phyloP scores from a whole-genome alignment of 1,140 invertebrate species.

The Metopolophium dirhodum region DNA sequence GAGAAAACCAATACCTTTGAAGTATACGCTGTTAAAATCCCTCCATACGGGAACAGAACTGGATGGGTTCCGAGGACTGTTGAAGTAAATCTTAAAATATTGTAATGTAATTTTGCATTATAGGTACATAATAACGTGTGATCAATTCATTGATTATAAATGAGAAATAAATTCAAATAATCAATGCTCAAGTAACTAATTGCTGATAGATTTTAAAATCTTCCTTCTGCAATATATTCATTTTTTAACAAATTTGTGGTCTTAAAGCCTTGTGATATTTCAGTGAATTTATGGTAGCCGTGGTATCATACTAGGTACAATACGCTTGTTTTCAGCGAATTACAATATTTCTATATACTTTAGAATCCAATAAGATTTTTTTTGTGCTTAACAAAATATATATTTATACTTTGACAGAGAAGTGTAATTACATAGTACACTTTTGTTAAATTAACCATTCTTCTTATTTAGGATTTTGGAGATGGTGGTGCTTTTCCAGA shows the following conservation, averaged over 20 bases:
- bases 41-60: slow-evolving; percentile 93
- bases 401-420: no score
- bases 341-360: no score
- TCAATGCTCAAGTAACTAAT: neutral
- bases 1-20: slow-evolving; percentile 34
- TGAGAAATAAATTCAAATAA: neutral
- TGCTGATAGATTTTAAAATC: neutral
- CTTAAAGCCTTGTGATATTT: no score
- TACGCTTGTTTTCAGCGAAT: no score
- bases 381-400: no score
- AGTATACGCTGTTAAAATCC: slow-evolving; percentile 73
- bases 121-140: neutral
- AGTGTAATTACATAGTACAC: neutral
- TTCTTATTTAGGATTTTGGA: slow-evolving; percentile 71
- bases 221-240: neutral
- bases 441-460: neutral
- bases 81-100: slow-evolving; percentile 71
- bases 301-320: no score
- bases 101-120: neutral
- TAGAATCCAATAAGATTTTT: no score
- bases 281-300: no score
- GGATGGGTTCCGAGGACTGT: slow-evolving; percentile 90
- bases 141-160: neutral
- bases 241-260: no score
- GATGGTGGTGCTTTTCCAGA: slow-evolving; percentile 99